Evolutionary conservation across 2,797 vertebrate genomes (phyloP).

Genomic region (Labroides dimidiatus): DNA sequence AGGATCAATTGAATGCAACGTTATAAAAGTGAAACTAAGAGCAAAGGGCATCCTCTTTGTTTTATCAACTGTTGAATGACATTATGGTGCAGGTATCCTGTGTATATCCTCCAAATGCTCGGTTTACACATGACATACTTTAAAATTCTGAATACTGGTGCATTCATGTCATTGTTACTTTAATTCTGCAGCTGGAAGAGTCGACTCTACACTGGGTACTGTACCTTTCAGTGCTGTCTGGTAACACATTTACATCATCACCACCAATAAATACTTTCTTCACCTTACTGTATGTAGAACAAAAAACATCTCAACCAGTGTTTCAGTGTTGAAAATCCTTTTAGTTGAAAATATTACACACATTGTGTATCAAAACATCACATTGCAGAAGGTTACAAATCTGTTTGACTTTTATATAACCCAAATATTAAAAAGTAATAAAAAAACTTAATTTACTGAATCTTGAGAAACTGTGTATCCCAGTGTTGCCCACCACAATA

Average conservation of each 20-base stretch:
- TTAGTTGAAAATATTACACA: slow-evolving; percentile 27
- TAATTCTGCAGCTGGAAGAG: too few relatives aligned
- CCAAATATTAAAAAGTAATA: neutral
- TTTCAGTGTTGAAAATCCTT: slow-evolving; percentile 37
- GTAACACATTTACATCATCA: too few relatives aligned
- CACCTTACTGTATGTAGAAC: too few relatives aligned
- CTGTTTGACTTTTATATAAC: neutral
- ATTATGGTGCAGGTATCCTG: neutral
- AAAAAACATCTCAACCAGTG: slow-evolving; percentile 23
- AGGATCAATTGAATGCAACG: slow-evolving; percentile 10
- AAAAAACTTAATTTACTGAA: neutral
- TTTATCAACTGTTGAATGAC: neutral
- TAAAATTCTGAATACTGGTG: too few relatives aligned
- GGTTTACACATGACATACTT: too few relatives aligned
- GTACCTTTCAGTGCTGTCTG: too few relatives aligned
- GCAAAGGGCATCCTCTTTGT: neutral
- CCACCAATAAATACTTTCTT: too few relatives aligned
- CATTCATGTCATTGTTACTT: too few relatives aligned
- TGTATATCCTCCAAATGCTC: too few relatives aligned
- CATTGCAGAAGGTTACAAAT: slow-evolving; percentile 1
- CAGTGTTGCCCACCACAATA: slow-evolving; percentile 21
- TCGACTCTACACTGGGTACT: too few relatives aligned
- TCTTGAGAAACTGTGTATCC: slow-evolving; percentile 21
- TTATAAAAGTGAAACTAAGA: slow-evolving; percentile 16
- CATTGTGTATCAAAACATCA: slow-evolving; percentile 14